These are phyloP conservation scores for Parasteatoda tepidariorum DNA, from an alignment of 1,140 invertebrate species.

Conservation along the genomic window DNA sequence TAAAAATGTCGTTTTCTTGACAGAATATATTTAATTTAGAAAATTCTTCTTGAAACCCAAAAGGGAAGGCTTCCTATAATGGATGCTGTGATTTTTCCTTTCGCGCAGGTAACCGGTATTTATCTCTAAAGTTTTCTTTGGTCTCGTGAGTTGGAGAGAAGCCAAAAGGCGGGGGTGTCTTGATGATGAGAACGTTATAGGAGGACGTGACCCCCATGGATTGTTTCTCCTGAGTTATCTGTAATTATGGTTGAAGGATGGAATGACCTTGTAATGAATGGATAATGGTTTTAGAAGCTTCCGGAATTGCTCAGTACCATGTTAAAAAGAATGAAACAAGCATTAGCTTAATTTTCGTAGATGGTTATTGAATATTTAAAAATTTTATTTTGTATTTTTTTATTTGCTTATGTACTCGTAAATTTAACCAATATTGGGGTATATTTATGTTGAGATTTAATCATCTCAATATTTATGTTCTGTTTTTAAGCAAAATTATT, in stretches of 20 bases:
- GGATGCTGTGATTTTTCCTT: not conserved
- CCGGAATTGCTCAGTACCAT: not conserved
- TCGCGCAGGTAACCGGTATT: not conserved
- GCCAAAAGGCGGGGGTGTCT: not conserved
- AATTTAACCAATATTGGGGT: no score
- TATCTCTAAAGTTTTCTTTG: not conserved
- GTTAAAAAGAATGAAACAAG: not conserved
- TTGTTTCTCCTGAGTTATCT: not conserved
- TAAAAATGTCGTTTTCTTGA: no score
- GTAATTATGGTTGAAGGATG: not conserved
- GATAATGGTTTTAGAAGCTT: not conserved
- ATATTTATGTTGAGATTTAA: no score
- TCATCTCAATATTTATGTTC: no score
- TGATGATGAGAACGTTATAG: not conserved
- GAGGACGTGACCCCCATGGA: not conserved
- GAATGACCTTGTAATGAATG: not conserved
- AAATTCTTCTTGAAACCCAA: not conserved
- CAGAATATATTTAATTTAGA: not conserved
- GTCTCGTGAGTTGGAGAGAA: not conserved
- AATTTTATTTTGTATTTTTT: not conserved
- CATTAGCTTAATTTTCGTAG: not conserved
- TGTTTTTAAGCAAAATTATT: no score
- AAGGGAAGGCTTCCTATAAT: not conserved
- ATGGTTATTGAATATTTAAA: not conserved
- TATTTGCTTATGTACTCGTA: not conserved